Evolutionary conservation across 2,113 vertebrate species (phyloP).

Genomic region (Platanista minor): DNA sequence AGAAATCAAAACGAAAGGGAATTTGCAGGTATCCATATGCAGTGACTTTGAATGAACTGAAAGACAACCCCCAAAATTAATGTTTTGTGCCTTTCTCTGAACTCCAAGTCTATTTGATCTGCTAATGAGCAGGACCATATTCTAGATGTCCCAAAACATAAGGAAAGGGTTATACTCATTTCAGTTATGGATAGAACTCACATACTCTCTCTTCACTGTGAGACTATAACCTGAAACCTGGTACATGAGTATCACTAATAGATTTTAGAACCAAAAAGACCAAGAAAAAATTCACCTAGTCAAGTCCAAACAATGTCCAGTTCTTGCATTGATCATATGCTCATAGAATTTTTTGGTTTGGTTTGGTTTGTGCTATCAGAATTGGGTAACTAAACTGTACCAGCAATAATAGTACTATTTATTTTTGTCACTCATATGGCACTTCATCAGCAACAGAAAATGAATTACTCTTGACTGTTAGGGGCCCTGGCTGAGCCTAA

Average conservation of each 20-base stretch:
- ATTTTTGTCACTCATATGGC: background rate
- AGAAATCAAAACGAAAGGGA: background rate
- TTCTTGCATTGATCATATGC: background rate
- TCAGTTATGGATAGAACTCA: background rate
- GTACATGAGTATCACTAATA: background rate
- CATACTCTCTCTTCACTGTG: background rate
- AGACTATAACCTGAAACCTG: background rate
- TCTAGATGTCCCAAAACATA: background rate
- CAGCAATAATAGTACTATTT: background rate
- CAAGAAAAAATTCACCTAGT: background rate
- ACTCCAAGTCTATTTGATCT: background rate
- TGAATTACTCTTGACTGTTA: background rate
- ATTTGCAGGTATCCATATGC: background rate
- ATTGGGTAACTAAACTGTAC: background rate
- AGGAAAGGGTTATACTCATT: background rate
- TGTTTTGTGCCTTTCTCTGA: background rate
- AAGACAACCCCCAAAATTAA: background rate
- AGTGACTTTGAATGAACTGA: background rate
- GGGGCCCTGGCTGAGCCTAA: background rate
- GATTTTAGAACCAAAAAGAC: background rate
- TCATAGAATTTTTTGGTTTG: background rate
- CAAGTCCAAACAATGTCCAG: background rate
- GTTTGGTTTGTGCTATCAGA: background rate
- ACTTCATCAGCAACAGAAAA: background rate
- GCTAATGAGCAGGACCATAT: background rate